Percentiles rank a stretch among this genome's conserved stretches.
Conservation (phyloP, 2,888 invertebrate species). For the Yponomeuta sedellus region DNA sequence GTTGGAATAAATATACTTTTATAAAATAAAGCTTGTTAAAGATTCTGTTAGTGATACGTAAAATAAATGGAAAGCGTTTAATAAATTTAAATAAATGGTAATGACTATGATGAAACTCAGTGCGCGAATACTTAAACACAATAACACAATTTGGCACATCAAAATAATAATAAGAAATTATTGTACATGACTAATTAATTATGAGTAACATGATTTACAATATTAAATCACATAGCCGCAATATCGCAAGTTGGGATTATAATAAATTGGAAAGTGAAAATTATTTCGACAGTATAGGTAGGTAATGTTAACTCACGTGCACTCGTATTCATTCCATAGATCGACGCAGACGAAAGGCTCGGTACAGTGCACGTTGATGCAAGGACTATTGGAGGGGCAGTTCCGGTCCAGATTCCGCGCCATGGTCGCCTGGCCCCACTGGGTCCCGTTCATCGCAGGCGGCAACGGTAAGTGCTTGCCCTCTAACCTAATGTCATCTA, state of each 20-base stretch:
- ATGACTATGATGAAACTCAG: conserved; percentile 41
- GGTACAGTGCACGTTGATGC: conserved; percentile 94
- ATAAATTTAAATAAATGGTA: background rate
- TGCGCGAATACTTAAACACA: conserved; percentile 31
- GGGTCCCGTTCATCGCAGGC: conserved; percentile 95
- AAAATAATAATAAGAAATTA: conserved; percentile 6
- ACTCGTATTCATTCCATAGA: conserved; percentile 98
- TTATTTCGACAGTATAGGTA: background rate
- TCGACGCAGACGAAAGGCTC: conserved; percentile 96
- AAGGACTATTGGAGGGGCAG: conserved; percentile 96
- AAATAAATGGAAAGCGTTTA: background rate
- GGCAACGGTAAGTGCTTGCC: conserved; percentile 96
- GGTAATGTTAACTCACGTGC: conserved; percentile 87
- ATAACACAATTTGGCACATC: conserved; percentile 12
- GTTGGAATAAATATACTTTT: background rate
- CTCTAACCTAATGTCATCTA: conserved; percentile 87
- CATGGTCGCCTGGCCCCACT: conserved; percentile 97
- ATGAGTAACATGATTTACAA: no score
- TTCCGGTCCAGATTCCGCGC: conserved; percentile 92
- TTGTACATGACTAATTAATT: background rate
- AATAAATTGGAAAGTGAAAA: background rate
- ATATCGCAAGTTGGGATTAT: no score
- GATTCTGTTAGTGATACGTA: background rate
- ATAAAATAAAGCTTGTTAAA: background rate
- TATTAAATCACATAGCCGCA: no score